Conservation (phyloP, 2,888 invertebrate genomes). For the Deilephila elpenor region DNA sequence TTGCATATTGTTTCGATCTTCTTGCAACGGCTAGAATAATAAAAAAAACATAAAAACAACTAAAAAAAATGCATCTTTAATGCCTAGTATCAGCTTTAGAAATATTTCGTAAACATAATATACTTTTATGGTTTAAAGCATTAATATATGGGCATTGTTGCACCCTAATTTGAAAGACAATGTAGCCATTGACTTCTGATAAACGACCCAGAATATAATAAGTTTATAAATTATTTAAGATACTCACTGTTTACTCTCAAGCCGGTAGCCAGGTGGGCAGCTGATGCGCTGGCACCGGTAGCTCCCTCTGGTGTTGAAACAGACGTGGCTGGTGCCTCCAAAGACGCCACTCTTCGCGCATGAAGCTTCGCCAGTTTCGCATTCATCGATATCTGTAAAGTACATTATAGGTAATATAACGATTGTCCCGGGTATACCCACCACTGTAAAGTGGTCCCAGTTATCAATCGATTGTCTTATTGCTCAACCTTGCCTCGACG, state of each 20-base stretch:
- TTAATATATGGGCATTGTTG: neutral
- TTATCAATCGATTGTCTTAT: no score
- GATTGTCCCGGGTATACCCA: no score
- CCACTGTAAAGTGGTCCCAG: no score
- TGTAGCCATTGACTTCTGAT: no score
- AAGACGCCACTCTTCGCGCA: slow-evolving; percentile 87
- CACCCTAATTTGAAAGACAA: no score
- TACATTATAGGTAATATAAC: no score
- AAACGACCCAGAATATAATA: neutral
- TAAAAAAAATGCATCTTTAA: neutral
- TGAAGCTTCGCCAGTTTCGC: slow-evolving; percentile 89
- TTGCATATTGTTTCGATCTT: slow-evolving; percentile 88
- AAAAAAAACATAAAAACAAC: neutral
- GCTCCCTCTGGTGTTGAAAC: slow-evolving; percentile 95
- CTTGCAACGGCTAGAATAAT: slow-evolving; percentile 90
- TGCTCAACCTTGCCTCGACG: no score
- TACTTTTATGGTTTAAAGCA: no score
- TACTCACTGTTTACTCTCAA: slow-evolving; percentile 93
- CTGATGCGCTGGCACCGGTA: slow-evolving; percentile 93
- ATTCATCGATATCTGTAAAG: slow-evolving; percentile 89
- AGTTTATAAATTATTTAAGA: neutral
- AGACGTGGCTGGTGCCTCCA: slow-evolving; percentile 85
- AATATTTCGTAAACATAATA: no score
- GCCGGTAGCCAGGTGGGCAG: slow-evolving; percentile 93
- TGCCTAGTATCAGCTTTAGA: no score